A percentile compares a stretch with the other conserved stretches of the same genome.
Conservation (phyloP, 2,888 invertebrate genomes). For the Sinopyrophorus schimmeli region DNA sequence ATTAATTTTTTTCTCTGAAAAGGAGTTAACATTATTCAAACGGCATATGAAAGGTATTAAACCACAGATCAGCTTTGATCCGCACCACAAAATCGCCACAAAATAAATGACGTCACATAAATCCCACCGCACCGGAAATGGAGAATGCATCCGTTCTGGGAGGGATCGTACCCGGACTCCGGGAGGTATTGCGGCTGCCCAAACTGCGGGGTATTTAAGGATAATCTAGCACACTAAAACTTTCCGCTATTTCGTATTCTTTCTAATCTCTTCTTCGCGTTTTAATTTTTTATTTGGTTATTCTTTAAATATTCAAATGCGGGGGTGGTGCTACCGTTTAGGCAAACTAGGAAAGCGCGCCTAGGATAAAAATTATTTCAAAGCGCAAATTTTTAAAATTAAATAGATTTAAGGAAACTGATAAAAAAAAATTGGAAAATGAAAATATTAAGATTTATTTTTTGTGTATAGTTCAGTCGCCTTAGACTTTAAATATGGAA, state of each 20-base stretch:
- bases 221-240: constrained; percentile 43
- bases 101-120: constrained; percentile 47
- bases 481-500: too few species aligned
- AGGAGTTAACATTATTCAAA: constrained; percentile 27
- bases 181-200: constrained; percentile 40
- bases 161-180: constrained; percentile 38
- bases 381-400: too few species aligned
- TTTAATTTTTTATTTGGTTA: too few species aligned
- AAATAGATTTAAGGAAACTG: too few species aligned
- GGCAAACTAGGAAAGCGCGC: too few species aligned
- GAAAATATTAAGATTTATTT: too few species aligned
- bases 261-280: constrained; percentile 23
- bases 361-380: too few species aligned
- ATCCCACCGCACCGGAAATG: constrained; percentile 45
- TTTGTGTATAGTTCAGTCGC: too few species aligned
- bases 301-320: too few species aligned
- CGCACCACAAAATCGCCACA: constrained; percentile 40
- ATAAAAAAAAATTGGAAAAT: too few species aligned
- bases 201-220: constrained; percentile 45
- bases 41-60: constrained; percentile 33
- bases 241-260: constrained; percentile 33
- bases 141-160: constrained; percentile 45
- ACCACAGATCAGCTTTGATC: constrained; percentile 39
- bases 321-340: too few species aligned
- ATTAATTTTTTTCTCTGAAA: constrained; percentile 17